Evolutionary conservation across 2,797 vertebrate genomes (phyloP), one percentile per base, ranked within the genome.

Genomic region (Mormyrus proboscirostris): DNA sequence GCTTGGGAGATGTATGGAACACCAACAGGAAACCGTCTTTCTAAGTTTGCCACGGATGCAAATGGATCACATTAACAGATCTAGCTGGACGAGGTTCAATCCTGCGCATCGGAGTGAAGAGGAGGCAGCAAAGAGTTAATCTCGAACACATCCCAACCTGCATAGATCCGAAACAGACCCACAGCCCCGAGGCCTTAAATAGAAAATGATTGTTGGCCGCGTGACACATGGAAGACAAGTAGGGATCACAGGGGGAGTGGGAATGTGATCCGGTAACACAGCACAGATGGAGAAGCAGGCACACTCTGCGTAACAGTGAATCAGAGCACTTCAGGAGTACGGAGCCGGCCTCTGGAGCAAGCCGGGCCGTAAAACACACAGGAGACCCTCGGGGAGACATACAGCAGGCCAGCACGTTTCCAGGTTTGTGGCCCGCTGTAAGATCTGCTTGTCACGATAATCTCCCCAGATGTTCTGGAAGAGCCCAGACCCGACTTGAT

Each of bases 21-120:
- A 2, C 5, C 14, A 79, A 44, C 73, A 79, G 38, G 73, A 44
- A 44, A 44, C 38, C 6, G 1, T 79, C 73, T 19, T 41, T 41
- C 69, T 76, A 0, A 38, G 69, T 76, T 76, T 38, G 33, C 29
- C 69, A 38, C 5, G 2, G 4, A 47, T 16, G 47, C 82, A 29
- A 84, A 84, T 22, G 8, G 49, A 1, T 50, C 22, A 22, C 47
- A 2, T 29, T 51, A 29, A 84, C 8, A 25, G 47, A 93, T 94
- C 41, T 29, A 79, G 73, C 73, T 41, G 73, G 73, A 79, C 33
- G 14, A 19, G 33, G 4, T 76, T 41, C 41, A 41, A 33, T 73
- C 88, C 25, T 87, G 93, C 55, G 92, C 90, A 91, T 88, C 29
- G 16, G 47, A 10, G 12, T 0, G n/a, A n/a, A n/a, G 73, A 19